Base-by-base conservation (phyloP, 2,888 invertebrate species). In the Rhogogaster chlorosoma region DNA sequence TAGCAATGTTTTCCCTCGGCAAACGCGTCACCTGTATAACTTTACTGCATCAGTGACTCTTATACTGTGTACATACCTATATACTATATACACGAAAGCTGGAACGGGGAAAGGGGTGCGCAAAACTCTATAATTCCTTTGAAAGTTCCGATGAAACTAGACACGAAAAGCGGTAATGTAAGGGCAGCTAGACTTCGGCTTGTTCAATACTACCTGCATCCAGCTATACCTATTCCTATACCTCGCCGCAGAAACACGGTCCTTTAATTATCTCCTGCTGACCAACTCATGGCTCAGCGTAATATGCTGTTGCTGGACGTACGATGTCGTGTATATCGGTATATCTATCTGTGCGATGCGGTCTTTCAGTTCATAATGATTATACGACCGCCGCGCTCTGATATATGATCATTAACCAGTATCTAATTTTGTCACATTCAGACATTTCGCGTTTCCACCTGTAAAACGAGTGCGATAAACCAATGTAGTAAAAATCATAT, bases 71-170 rank as follows among this genome's bases (percentile, higher is more conserved):
- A 61, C 12, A 61, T 49, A 49, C 12, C 3, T 49, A 26, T 26
- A 26, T 61, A 26, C n/a, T 26, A 49, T 18, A 18, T 49, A 73
- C 22, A 73, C 42, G 85, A 84, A n/a, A 73, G 12, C 42, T 18
- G 18, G 1, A n/a, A n/a, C 53, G 53, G 18, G 18, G 1, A n/a
- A n/a, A 32, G 53, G 18, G 75, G 38, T 38, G 22, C 26, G 26
- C 61, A 32, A 32, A 67, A 67, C 67, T 67, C 84, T 53, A n/a
- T n/a, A 53, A 53, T 88, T 86, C 86, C 87, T 87, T 86, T 87
- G 88, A 87, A 86, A 87, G 80, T 86, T 84, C 86, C 87, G 88
- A 87, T 88, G 88, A 89, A 89, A 89, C 85, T 86, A 84, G 85
- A 87, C 88, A 85, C 88, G 88, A 77, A 88, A 82, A 57, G 85